Percentiles rank a stretch among this genome's conserved stretches.
Evolutionary conservation across 2,888 invertebrate genomes (phyloP).

Genomic region (Holacanthella duospinosa): DNA sequence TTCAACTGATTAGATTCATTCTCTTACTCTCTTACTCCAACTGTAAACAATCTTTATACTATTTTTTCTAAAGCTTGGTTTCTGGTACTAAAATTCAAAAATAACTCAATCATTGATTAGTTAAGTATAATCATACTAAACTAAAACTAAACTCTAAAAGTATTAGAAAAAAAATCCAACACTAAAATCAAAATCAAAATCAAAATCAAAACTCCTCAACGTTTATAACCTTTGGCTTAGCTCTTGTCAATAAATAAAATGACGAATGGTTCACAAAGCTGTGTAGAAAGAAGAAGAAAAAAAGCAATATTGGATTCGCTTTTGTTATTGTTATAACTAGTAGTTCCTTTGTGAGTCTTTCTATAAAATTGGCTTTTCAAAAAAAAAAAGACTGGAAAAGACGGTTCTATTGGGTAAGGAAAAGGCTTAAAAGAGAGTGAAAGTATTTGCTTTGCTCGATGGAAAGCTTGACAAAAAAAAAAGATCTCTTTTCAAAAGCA

Average conservation of each 20-base stretch:
- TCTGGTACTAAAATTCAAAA: not conserved
- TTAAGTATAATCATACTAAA: too few relatives aligned
- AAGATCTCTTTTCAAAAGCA: conserved; percentile 11
- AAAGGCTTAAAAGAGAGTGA: too few relatives aligned
- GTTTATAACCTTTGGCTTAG: too few relatives aligned
- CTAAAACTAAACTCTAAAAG: too few relatives aligned
- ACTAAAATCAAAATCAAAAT: too few relatives aligned
- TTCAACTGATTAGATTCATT: not conserved
- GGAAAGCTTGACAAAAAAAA: not conserved
- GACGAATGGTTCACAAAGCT: not conserved
- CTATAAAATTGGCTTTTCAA: not conserved
- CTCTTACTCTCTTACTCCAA: not conserved
- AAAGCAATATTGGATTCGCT: not conserved
- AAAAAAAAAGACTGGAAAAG: conserved; percentile 16
- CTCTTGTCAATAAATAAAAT: not conserved
- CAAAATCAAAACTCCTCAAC: too few relatives aligned
- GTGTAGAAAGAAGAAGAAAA: not conserved
- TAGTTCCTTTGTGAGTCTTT: not conserved
- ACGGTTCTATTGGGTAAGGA: not conserved
- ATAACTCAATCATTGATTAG: not conserved
- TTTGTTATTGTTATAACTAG: too few relatives aligned
- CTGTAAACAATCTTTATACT: not conserved
- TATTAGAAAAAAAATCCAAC: too few relatives aligned
- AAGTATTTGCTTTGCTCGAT: not conserved
- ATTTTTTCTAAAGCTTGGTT: not conserved